Evolutionary conservation across 64 coral and sea anemone genomes (phyloP).

Genomic region (Montipora capricornis): DNA sequence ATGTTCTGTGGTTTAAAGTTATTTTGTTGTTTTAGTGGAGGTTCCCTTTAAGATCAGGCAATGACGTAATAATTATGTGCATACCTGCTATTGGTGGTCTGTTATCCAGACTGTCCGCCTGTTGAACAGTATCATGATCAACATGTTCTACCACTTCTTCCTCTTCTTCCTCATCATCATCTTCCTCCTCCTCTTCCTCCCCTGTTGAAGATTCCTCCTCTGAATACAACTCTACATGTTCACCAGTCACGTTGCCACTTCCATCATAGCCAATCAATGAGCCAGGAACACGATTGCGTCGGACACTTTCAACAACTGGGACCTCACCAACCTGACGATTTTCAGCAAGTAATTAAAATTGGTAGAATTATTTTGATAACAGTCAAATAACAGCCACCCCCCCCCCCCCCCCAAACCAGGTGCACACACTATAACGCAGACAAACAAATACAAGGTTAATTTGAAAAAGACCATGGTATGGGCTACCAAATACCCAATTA

Average conservation of each 20-base stretch:
- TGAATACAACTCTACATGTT: constrained; percentile 89
- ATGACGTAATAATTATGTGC: not conserved
- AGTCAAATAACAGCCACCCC: no score
- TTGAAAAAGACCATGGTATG: no score
- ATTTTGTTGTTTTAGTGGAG: no score
- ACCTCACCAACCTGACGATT: constrained; percentile 27
- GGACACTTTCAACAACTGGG: constrained; percentile 71
- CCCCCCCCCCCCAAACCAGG: no score
- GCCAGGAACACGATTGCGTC: constrained; percentile 79
- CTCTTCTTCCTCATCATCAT: constrained; percentile 90
- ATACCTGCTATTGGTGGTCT: constrained; percentile 81
- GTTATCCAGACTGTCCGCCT: constrained; percentile 50
- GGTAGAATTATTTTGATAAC: no score
- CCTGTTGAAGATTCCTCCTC: constrained; percentile 96
- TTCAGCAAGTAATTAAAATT: not conserved
- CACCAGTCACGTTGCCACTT: constrained; percentile 76
- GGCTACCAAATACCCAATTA: no score
- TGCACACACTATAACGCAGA: no score
- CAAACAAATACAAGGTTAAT: no score
- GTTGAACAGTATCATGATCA: constrained; percentile 49
- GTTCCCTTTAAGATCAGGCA: no score
- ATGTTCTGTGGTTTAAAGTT: no score
- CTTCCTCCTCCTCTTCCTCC: constrained; percentile 95
- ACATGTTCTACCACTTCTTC: constrained; percentile 56
- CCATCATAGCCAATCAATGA: constrained; percentile 89